Evolutionary conservation across 1,140 invertebrate species (phyloP), one percentile per base, ranked within the genome.

Genomic region (Proctacanthus coquilletti): DNA sequence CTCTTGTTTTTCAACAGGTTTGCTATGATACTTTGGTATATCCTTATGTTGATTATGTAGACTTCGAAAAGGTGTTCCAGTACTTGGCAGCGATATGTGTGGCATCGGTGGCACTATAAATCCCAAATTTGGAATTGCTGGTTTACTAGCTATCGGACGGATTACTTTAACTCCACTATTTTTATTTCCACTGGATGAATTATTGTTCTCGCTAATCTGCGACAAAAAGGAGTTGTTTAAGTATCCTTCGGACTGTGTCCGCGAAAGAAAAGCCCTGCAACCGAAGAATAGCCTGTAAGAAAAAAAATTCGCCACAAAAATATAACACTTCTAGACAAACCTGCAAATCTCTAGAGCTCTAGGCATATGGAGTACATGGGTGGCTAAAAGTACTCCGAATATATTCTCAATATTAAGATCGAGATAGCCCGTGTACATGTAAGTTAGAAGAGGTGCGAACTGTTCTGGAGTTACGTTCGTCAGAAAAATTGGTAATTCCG

Each of bases 341-440:
- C 55, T 52, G 52, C 79, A 82, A 39, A 81, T 65, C 34, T 79
- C 76, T 27, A 81, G 44, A 0, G 78, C 79, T 2, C 74, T 60
- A 0, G 79, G 77, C 77, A 83, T 82, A 48, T 82, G 78, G 14
- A 83, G 54, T 27, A 80, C 61, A 55, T 83, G 78, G 4, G 77
- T 79, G 2, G 77, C 78, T 35, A 82, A 51, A 3, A 82, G 51
- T 8, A 82, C 74, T 40, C 72, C 75, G 57, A 81, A 82, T 34
- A 82, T 77, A 53, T 81, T 81, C 18, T 72, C 70, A 14, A 73
- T 56, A 19, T 69, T 79, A 15, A 83, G 59, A 44, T 80, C 76
- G 38, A 83, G 53, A 34, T 71, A 73, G 2, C 79, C 79, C 2
- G 78, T 80, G 57, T 81, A 81, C 77, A 83, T 81, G 53, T 78